phyloP scores from a whole-genome alignment of 2,113 vertebrate species.

The Clupea harengus region DNA sequence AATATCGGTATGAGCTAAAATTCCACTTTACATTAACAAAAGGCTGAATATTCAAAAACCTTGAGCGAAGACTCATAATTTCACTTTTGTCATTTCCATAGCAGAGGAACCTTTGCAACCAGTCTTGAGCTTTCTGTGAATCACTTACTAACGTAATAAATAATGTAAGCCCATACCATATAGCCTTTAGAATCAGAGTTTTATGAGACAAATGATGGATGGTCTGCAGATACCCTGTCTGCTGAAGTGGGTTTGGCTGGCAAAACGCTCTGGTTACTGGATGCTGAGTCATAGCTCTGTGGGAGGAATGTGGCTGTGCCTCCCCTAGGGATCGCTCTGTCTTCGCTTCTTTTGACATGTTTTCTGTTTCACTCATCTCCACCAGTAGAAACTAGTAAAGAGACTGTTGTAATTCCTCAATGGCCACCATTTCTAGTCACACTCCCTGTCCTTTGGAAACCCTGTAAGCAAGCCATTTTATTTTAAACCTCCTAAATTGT shows the following conservation, averaged over 20 bases:
- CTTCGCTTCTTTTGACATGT: background rate
- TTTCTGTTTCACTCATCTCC: background rate
- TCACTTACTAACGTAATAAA: background rate
- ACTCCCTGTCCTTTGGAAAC: background rate
- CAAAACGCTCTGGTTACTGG: background rate
- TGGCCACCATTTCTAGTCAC: background rate
- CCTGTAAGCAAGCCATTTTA: background rate
- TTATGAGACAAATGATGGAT: constrained; percentile 15
- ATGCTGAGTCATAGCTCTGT: background rate
- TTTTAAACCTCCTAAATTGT: background rate
- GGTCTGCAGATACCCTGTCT: background rate
- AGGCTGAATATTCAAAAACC: background rate
- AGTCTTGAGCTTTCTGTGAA: background rate
- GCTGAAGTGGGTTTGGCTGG: background rate
- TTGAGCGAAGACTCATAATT: background rate
- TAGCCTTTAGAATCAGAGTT: background rate
- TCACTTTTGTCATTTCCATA: background rate
- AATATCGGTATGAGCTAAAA: background rate
- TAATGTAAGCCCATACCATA: background rate
- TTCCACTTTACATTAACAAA: background rate
- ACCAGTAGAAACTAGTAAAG: background rate
- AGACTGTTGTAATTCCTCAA: background rate
- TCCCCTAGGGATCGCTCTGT: background rate
- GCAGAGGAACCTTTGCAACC: background rate
- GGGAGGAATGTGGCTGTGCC: background rate